A percentile compares a stretch with the other conserved stretches of the same genome.
Evolutionary conservation across 2,888 invertebrate genomes (phyloP).

Genomic region (Anaspis maculata): DNA sequence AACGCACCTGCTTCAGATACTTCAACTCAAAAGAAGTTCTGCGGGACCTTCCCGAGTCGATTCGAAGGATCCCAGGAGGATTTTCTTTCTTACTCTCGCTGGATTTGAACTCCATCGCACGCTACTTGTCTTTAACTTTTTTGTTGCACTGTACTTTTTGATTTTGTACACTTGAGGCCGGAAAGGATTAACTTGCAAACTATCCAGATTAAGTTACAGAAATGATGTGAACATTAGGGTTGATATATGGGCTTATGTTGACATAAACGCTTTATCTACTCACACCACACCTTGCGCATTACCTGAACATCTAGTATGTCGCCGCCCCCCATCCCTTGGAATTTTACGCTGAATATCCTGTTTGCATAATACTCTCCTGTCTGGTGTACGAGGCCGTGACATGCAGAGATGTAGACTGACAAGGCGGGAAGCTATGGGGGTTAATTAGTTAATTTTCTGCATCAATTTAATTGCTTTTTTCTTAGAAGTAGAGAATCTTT

Average conservation of each 20-base stretch:
- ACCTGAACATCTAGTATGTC: conserved; percentile 17
- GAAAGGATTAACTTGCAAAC: conserved; percentile 1
- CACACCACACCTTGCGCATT: conserved; percentile 25
- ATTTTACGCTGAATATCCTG: too few relatives aligned
- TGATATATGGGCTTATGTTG: conserved; percentile 18
- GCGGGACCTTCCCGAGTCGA: conserved; percentile 33
- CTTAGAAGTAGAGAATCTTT: too few relatives aligned
- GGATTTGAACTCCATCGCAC: conserved; percentile 10
- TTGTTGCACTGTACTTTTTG: too few relatives aligned
- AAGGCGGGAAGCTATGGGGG: not conserved
- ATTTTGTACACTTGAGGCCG: conserved; percentile 11
- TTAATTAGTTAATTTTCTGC: too few relatives aligned
- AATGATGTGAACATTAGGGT: conserved; percentile 8
- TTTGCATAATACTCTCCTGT: conserved; percentile 7
- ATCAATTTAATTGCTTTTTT: too few relatives aligned
- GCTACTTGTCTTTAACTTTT: too few relatives aligned
- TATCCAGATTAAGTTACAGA: conserved; percentile 11
- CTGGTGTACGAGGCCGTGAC: conserved; percentile 7
- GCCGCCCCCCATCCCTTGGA: conserved; percentile 12
- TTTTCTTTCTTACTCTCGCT: conserved; percentile 20
- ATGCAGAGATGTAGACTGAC: conserved; percentile 2
- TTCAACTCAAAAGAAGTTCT: conserved; percentile 35
- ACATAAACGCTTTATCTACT: conserved; percentile 24
- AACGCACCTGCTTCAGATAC: conserved; percentile 28
- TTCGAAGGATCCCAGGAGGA: conserved; percentile 39